Evolutionary conservation across 2,113 vertebrate genomes (phyloP).

Genomic region (Hydrochoerus hydrochaeris): DNA sequence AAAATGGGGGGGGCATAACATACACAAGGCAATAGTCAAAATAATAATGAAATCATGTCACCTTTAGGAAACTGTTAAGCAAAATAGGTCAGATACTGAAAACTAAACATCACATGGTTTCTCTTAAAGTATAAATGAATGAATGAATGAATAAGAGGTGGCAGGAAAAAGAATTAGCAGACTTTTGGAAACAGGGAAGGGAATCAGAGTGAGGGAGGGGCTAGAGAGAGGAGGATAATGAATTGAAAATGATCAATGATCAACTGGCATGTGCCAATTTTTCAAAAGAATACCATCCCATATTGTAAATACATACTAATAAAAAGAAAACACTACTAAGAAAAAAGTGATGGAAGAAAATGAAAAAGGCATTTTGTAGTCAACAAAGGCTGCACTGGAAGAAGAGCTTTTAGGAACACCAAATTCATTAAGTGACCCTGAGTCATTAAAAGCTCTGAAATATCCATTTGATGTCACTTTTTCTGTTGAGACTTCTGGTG

Average conservation of each 20-base stretch:
- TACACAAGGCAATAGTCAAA: background rate
- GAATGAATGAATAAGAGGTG: background rate
- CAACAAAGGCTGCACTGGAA: background rate
- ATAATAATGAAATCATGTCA: background rate
- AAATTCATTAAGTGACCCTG: background rate
- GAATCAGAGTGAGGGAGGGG: background rate
- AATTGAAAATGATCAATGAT: background rate
- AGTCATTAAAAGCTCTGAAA: background rate
- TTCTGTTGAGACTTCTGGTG: background rate
- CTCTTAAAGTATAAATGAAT: background rate
- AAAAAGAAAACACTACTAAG: background rate
- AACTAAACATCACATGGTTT: background rate
- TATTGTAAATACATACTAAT: background rate
- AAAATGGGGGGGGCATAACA: background rate
- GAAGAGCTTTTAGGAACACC: background rate
- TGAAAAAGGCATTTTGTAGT: background rate
- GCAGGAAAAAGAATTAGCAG: background rate
- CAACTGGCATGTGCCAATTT: background rate
- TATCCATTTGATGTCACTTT: background rate
- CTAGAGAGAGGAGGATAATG: background rate
- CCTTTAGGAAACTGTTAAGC: background rate
- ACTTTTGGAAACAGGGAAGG: background rate
- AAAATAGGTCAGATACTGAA: background rate
- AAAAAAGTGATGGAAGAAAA: background rate
- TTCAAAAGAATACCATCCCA: background rate